A percentile compares a stretch with the other conserved stretches of the same genome.
These are phyloP conservation scores for Cyphomyrus plagiostoma DNA, from an alignment of 2,113 vertebrate species.

Conservation along the genomic window DNA sequence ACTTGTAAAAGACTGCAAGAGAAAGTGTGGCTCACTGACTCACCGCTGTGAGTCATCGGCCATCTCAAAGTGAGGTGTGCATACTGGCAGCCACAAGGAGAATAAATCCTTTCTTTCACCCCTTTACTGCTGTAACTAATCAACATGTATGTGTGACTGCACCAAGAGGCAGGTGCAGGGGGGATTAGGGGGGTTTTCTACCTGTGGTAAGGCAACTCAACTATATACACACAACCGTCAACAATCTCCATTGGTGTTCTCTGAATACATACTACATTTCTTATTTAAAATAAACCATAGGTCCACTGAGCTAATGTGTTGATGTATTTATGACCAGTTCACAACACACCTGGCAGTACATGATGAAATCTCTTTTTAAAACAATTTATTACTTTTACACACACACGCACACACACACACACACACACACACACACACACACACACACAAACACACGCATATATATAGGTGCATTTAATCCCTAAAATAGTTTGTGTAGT, in stretches of 20 bases:
- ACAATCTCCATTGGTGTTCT: not conserved
- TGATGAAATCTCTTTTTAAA: not conserved
- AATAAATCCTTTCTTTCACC: not conserved
- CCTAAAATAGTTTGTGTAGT: not conserved
- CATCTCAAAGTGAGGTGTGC: not conserved
- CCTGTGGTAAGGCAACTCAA: not conserved
- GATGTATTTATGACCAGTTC: not conserved
- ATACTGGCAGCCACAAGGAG: not conserved
- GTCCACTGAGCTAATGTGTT: not conserved
- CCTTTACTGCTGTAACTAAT: not conserved
- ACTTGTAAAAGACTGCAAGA: not conserved
- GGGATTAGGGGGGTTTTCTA: not conserved
- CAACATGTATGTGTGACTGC: not conserved
- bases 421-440: too few relatives aligned
- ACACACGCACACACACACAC: too few relatives aligned
- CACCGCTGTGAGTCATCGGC: constrained; percentile 10
- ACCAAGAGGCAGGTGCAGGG: not conserved
- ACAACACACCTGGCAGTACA: not conserved
- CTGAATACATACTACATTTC: not conserved
- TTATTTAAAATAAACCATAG: not conserved
- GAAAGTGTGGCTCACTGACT: constrained; percentile 5
- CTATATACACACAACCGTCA: not conserved
- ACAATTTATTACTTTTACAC: not conserved
- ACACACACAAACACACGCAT: too few relatives aligned
- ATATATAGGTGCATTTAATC: not conserved